Base-by-base conservation (phyloP, 2,797 vertebrate species). In the Lithobates sylvaticus region DNA sequence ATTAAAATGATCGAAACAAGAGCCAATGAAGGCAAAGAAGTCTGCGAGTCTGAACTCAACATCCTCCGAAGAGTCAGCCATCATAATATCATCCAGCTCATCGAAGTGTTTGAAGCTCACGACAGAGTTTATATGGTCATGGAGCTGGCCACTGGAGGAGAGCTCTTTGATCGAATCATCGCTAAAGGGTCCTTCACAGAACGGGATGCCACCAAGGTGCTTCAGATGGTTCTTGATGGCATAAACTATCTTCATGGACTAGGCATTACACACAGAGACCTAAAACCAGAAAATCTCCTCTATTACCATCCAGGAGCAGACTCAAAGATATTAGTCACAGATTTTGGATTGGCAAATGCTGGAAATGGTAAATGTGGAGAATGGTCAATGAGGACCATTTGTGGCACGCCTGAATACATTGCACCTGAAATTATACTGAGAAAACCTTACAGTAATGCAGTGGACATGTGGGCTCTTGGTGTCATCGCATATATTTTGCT, bases 1-100 rank as follows among this genome's bases (percentile, higher is more conserved):
- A 99, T 99, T 92, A 99, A 99, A 93, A 97, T 99, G 97, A 99
- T 99, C 0, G 98, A 99, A 94, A 99, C 98, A 7, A 97, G 96
- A 42, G 98, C 97, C 91, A 93, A 97, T 2, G 98, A 99, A 88
- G 98, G 98, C 0, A 93, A 97, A 65, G 98, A 99, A 86, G 98
- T 99, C 68, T 99, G 98, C 1, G 98, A 99, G 90, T 99, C 98
- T 0, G 98, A 99, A 91, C 95, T 99, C 3, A 97, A 96, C 0
- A 98, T 99, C 0, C 93, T 99, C 13, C 95, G 98, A 0, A 95
- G 98, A 0, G 98, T 99, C 0, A 96, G 97, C 2, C 98, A 99
- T 81, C 96, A 98, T 87, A 99, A 99, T 71, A 97, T 99, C 81
- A 99, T 99, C 92, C 98, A 99, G 92, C 96, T 99, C 4, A 98